A percentile compares a stretch with the other conserved stretches of the same genome.
Conservation (phyloP, 2,113 vertebrate genomes). For the Cyanoramphus novaezelandiae region DNA sequence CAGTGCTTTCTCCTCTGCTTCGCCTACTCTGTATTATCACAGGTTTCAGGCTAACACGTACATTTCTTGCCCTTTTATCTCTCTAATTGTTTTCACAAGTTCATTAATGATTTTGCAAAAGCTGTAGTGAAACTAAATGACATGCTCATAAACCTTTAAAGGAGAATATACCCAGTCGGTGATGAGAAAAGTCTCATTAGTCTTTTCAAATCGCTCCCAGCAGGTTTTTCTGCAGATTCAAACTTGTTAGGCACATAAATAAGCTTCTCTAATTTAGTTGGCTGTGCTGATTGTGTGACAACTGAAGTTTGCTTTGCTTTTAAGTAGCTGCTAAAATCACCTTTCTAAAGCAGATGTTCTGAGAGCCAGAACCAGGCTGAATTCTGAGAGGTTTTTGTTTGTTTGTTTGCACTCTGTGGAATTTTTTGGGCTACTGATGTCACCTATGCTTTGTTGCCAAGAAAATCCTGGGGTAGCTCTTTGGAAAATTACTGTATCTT, state of each 20-base stretch:
- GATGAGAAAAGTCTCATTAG: slow-evolving; percentile 59
- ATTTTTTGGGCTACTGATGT: background rate
- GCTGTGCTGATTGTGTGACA: background rate
- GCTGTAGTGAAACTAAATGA: slow-evolving; percentile 48
- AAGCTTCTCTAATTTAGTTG: background rate
- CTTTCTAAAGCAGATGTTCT: background rate
- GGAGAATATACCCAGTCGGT: background rate
- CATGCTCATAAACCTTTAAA: slow-evolving; percentile 57
- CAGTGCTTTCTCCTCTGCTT: background rate
- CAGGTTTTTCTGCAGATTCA: slow-evolving; percentile 48
- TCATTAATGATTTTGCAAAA: slow-evolving; percentile 66
- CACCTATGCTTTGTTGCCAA: background rate
- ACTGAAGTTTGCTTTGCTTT: slow-evolving; percentile 14
- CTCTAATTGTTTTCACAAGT: slow-evolving; percentile 65
- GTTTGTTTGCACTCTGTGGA: background rate
- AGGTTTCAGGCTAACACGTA: slow-evolving; percentile 19
- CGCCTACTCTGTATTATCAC: background rate
- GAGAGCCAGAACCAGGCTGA: background rate
- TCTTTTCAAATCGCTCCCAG: slow-evolving; percentile 53
- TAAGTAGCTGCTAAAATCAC: background rate
- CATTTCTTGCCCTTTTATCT: slow-evolving; percentile 58
- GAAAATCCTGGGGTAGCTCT: background rate
- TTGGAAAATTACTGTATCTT: background rate
- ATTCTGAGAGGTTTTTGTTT: background rate
- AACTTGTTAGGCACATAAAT: slow-evolving; percentile 44